Percentiles rank a stretch among this genome's conserved stretches.
These are phyloP conservation scores for Oxyruncus cristatus DNA, from an alignment of 2,113 vertebrate species.

Conservation along the genomic window DNA sequence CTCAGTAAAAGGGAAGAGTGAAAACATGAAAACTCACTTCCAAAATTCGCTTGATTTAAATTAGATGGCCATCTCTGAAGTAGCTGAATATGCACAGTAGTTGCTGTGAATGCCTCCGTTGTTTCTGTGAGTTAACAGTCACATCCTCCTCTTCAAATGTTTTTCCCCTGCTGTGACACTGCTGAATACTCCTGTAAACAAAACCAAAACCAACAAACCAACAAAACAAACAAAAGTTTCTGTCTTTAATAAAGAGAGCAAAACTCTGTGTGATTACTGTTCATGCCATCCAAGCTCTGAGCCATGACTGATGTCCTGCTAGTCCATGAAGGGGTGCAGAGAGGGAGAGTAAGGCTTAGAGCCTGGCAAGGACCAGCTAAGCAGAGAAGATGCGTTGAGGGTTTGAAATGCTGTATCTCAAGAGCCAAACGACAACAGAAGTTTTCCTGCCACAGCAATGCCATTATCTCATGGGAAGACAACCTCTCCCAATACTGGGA, in stretches of 20 bases:
- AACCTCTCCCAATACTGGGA: not conserved
- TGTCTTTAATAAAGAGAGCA: not conserved
- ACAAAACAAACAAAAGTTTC: not conserved
- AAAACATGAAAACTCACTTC: not conserved
- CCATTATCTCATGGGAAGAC: not conserved
- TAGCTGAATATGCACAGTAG: not conserved
- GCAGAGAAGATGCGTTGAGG: not conserved
- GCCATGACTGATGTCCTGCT: not conserved
- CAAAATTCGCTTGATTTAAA: not conserved
- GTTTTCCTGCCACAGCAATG: not conserved
- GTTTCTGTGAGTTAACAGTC: not conserved
- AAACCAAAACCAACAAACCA: not conserved
- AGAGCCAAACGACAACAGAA: not conserved
- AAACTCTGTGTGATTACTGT: not conserved
- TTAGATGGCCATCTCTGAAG: not conserved
- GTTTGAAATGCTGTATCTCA: not conserved
- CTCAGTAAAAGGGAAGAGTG: not conserved
- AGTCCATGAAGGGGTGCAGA: not conserved
- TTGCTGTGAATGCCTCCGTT: not conserved
- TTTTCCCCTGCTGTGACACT: not conserved
- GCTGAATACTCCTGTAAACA: not conserved
- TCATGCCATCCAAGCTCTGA: not conserved
- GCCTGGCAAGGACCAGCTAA: not conserved
- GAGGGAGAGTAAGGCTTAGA: accelerated
- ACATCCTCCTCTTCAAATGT: not conserved